These are phyloP conservation scores for Drymonia ruficornis DNA, from an alignment of 2,888 invertebrate genomes.

Conservation along the genomic window DNA sequence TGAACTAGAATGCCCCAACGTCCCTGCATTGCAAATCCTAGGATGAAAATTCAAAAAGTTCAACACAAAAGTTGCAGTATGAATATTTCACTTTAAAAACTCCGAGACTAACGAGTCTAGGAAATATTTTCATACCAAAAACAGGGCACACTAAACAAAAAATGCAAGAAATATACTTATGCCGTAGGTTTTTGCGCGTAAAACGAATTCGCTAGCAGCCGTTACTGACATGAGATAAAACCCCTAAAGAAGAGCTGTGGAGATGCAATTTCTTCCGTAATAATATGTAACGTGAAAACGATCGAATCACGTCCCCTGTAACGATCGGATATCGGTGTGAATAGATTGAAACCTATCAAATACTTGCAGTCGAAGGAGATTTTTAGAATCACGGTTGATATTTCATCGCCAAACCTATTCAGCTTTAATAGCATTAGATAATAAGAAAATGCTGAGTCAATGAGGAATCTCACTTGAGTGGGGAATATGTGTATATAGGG, in stretches of 20 bases:
- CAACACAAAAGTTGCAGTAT: neutral
- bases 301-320: conserved; percentile 20
- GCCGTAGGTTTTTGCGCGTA: neutral
- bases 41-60: neutral
- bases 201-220: conserved; percentile 22
- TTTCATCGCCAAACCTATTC: neutral
- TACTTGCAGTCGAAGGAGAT: conserved; percentile 5
- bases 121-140: neutral
- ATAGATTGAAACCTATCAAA: conserved; percentile 4
- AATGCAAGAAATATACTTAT: neutral
- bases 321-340: conserved; percentile 7
- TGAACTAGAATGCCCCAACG: neutral
- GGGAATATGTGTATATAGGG: too few species aligned
- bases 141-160: neutral
- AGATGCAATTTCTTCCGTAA: conserved; percentile 28
- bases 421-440: too few species aligned
- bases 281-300: conserved; percentile 24
- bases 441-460: too few species aligned
- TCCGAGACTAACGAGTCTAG: neutral
- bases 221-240: conserved; percentile 36
- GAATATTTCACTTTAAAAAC: neutral
- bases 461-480: too few species aligned
- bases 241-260: conserved; percentile 16
- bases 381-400: neutral
- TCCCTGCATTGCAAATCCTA: too few species aligned